A percentile compares a stretch with the other conserved stretches of the same genome.
Evolutionary conservation across 92 coral and sea anemone species (phyloP).

Genomic region (Epizoanthus ramosus): DNA sequence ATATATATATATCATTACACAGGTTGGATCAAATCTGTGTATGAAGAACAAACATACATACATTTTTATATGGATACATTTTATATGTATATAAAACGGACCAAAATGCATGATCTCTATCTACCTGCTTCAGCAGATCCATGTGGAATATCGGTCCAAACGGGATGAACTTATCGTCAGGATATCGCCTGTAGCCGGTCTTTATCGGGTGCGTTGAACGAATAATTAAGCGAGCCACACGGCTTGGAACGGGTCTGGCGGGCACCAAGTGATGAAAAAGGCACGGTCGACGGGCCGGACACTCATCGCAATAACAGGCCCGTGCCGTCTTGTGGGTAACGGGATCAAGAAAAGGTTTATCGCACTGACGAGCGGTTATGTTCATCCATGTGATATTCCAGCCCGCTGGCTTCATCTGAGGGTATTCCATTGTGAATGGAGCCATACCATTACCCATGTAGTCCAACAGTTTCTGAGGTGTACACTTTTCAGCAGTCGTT

Average conservation of each 20-base stretch:
- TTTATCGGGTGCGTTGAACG: constrained; percentile 31
- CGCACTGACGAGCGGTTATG: constrained; percentile 52
- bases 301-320: constrained; percentile 7
- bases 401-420: constrained; percentile 22
- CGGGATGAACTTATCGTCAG: constrained; percentile 61
- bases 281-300: constrained; percentile 6
- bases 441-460: constrained; percentile 84
- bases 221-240: constrained; percentile 52
- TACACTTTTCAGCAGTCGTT: constrained; percentile 73
- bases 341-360: constrained; percentile 17
- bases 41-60: too few species aligned
- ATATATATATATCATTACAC: too few species aligned
- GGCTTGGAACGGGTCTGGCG: constrained; percentile 21
- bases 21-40: too few species aligned
- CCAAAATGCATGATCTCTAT: background rate
- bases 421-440: constrained; percentile 69
- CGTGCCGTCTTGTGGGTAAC: background rate
- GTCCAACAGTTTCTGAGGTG: constrained; percentile 56
- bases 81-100: background rate
- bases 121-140: constrained; percentile 65
- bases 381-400: constrained; percentile 69
- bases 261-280: background rate
- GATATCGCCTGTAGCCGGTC: constrained; percentile 60
- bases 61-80: too few species aligned
- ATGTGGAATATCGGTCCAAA: constrained; percentile 69